phyloP scores from a whole-genome alignment of 1,140 invertebrate genomes.

The Glomeris maerens region DNA sequence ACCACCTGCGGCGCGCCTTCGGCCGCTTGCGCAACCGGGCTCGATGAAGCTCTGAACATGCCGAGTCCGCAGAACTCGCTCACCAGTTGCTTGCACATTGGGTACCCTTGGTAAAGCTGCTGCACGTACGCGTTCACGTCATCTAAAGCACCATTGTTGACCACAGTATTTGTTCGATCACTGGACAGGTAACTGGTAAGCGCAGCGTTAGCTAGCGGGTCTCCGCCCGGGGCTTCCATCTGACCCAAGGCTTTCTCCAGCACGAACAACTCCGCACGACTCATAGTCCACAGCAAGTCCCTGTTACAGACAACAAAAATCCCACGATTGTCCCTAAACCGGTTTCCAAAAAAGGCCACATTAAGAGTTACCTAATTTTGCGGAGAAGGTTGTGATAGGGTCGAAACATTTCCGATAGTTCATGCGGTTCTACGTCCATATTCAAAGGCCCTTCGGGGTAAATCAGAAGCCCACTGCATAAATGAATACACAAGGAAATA shows the following conservation, averaged over 20 bases:
- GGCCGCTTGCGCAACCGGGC: neutral
- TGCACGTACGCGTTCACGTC: constrained; percentile 53
- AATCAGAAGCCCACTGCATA: constrained; percentile 62
- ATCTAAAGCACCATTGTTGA: constrained; percentile 28
- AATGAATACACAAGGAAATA: constrained; percentile 12
- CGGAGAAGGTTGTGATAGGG: constrained; percentile 53
- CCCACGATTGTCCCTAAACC: neutral
- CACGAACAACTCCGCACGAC: constrained; percentile 60
- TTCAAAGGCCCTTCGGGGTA: constrained; percentile 85
- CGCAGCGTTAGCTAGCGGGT: neutral
- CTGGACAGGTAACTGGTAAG: neutral
- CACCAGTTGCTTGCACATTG: constrained; percentile 46
- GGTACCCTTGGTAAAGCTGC: constrained; percentile 52
- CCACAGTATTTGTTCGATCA: constrained; percentile 3
- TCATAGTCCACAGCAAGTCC: constrained; percentile 75
- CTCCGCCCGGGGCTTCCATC: constrained; percentile 53
- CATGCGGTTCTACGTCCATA: constrained; percentile 56
- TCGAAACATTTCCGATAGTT: constrained; percentile 94
- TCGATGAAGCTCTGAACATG: constrained; percentile 4
- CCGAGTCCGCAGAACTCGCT: constrained; percentile 24
- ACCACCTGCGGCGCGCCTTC: neutral
- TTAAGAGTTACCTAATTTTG: constrained; percentile 34
- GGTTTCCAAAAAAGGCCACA: neutral
- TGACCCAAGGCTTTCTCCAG: constrained; percentile 80
- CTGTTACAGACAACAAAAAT: constrained; percentile 27